Evolutionary conservation across 1,140 invertebrate genomes (phyloP).

Genomic region (Ceratina calcarata): DNA sequence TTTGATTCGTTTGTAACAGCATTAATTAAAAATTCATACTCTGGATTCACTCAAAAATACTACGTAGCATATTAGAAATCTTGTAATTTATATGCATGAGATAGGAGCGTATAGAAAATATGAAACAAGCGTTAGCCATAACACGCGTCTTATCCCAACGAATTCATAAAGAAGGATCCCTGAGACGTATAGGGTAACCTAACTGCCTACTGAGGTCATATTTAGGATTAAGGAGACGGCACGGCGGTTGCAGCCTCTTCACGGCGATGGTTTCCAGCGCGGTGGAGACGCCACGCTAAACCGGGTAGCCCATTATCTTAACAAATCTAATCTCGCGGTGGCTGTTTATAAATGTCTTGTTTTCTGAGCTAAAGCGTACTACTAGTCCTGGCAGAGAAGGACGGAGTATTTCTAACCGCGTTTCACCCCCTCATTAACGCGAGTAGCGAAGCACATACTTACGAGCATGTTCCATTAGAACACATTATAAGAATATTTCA

Average conservation of each 20-base stretch:
- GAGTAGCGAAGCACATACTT: constrained; percentile 14
- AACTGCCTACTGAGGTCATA: constrained; percentile 63
- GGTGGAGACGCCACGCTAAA: constrained; percentile 63
- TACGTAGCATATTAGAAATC: too few species aligned
- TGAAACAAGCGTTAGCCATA: neutral
- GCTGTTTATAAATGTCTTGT: constrained; percentile 81
- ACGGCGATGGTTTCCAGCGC: constrained; percentile 54
- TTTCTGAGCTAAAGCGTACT: constrained; percentile 71
- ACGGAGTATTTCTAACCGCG: constrained; percentile 42
- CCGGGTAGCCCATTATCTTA: constrained; percentile 78
- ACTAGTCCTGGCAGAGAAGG: constrained; percentile 33
- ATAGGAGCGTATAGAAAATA: neutral
- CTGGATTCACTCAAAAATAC: too few species aligned
- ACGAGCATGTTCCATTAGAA: too few species aligned
- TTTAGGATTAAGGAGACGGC: constrained; percentile 73
- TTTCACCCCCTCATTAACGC: constrained; percentile 44
- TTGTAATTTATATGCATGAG: too few species aligned
- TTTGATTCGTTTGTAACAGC: too few species aligned
- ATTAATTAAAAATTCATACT: too few species aligned
- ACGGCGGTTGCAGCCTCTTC: constrained; percentile 63
- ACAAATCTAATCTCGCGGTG: constrained; percentile 80
- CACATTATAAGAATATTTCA: too few species aligned
- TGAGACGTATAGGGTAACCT: constrained; percentile 40
- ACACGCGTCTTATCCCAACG: constrained; percentile 34
- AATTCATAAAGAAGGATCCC: constrained; percentile 57